Conservation (phyloP, 2,113 vertebrate genomes). For the Podarcis cretensis region DNA sequence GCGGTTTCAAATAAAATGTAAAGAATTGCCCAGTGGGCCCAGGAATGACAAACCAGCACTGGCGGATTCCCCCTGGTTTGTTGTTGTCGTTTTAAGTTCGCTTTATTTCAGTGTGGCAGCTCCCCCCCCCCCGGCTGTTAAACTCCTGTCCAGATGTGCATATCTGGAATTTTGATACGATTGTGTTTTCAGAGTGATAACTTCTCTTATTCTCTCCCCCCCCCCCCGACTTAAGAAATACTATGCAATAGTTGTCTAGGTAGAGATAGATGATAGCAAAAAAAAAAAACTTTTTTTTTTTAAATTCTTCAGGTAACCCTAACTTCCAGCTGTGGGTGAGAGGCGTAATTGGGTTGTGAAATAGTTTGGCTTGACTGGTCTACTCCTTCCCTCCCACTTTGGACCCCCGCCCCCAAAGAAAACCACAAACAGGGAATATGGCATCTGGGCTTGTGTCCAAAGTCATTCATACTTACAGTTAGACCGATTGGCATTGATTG, state of each 20-base stretch:
- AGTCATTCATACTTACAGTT: no score
- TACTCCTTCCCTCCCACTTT: not conserved
- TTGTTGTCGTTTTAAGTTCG: no score
- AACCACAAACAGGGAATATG: not conserved
- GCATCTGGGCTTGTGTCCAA: not conserved
- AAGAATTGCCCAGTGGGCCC: no score
- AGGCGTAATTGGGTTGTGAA: not conserved
- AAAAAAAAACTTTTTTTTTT: not conserved
- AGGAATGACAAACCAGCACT: no score
- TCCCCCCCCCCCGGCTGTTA: not conserved
- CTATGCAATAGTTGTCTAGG: constrained; percentile 69
- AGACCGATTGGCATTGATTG: no score
- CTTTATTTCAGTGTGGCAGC: not conserved
- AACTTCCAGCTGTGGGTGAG: not conserved
- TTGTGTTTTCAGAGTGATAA: constrained; percentile 14
- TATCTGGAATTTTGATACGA: not conserved
- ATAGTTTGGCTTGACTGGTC: not conserved
- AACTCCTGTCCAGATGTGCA: not conserved
- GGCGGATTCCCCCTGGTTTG: no score
- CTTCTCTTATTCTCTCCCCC: no score
- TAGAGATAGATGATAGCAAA: constrained; percentile 39
- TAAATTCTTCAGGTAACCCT: constrained; percentile 2
- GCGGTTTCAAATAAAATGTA: no score
- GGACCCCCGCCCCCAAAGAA: not conserved
- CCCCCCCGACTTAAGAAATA: constrained; percentile 38